A percentile compares a stretch with the other conserved stretches of the same genome.
Conservation (phyloP, 2,113 vertebrate genomes). For the Heteronetta atricapilla region DNA sequence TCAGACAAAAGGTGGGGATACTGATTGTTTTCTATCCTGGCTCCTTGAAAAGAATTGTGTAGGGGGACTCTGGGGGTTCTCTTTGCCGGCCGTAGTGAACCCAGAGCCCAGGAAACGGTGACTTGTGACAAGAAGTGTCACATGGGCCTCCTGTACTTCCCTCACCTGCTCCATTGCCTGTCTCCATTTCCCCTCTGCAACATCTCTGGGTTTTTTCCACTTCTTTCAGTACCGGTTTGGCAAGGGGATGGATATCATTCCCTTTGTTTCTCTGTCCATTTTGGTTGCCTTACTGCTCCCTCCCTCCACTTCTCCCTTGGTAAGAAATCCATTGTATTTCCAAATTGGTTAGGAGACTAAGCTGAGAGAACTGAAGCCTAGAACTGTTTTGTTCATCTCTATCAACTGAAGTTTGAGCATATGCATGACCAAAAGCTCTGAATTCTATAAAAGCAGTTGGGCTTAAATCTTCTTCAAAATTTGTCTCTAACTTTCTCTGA, state of each 20-base stretch:
- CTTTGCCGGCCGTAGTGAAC: constrained; percentile 13
- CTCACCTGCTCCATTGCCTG: constrained; percentile 36
- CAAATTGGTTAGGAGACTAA: neutral
- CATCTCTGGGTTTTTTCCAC: constrained; percentile 48
- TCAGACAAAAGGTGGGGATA: constrained; percentile 71
- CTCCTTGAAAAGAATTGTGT: constrained; percentile 63
- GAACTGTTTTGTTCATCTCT: neutral
- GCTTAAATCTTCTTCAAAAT: neutral
- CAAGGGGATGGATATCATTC: constrained; percentile 44
- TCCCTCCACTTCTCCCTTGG: constrained; percentile 41
- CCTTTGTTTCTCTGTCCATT: constrained; percentile 48
- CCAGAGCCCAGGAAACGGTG: constrained; percentile 58
- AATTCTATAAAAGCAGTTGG: neutral
- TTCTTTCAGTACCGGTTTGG: constrained; percentile 65
- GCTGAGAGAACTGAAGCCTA: neutral
- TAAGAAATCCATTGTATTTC: neutral
- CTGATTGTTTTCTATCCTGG: constrained; percentile 67
- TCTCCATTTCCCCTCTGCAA: constrained; percentile 27
- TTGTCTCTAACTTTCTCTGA: neutral
- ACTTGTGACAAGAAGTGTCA: constrained; percentile 47
- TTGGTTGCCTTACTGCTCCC: constrained; percentile 48
- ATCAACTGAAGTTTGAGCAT: neutral
- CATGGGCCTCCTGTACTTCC: constrained; percentile 29
- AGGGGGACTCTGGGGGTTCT: constrained; percentile 47
- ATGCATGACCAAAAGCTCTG: neutral